Evolutionary conservation across 1,140 invertebrate species (phyloP), one percentile per base, ranked within the genome.

Genomic region (Pteromalus puparum): DNA sequence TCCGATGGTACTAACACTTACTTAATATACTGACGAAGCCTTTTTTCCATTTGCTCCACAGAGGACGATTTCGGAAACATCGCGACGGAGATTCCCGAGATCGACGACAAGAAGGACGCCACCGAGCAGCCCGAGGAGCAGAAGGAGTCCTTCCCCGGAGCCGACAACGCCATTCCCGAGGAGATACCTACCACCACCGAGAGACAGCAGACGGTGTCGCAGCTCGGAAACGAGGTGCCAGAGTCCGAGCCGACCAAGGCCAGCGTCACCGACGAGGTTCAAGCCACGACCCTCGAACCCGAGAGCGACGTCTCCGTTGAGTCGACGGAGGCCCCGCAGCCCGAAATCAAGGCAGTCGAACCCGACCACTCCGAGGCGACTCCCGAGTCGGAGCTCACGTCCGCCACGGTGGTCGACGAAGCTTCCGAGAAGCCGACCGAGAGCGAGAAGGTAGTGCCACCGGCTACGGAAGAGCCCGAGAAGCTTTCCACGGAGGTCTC

Each of bases 141-240:
- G 80, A 79, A 73, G 68, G 82, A 78, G 28, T 67, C 77, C 67
- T 81, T 75, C 21, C 91, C 91, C 13, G 92, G 92, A 6, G 89
- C 89, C 15, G 90, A 93, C 75, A 93, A 93, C 77, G 87, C 65
- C 0, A 92, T 92, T 81, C 91, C 92, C 18, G 86, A 89, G 81
- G 86, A 87, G 24, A 28, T 80, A 26, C 18, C 46, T 10, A 7
- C 65, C 0, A 15, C 38, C 2, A 82, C 67, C 21, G 48, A 82
- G 42, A 67, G 78, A 46, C 1, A 78, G 38, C 24, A 75, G 1
- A 73, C 85, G 0, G 77, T 82, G 83, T 42, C 81, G n/a, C 18
- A 80, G 34, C 67, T 65, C 75, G 77, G 61, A 21, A 82, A 83
- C 65, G 81, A 86, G 77, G 78, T 86, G 53, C 48, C 30, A 34